Conservation (phyloP, 2,888 invertebrate species). For the Aphidoletes aphidimyza region DNA sequence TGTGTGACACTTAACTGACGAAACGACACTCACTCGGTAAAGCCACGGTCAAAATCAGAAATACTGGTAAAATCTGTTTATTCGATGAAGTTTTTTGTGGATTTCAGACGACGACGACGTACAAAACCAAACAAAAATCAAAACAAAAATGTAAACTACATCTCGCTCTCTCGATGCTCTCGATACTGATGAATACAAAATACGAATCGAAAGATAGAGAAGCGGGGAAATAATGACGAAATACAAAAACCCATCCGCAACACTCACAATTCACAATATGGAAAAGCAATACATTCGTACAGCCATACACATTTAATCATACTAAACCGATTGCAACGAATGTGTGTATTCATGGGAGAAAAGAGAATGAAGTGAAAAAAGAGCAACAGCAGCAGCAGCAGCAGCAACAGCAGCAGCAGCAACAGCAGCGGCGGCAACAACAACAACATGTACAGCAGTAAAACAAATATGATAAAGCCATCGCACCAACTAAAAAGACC, state of each 20-base stretch:
- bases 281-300: background rate
- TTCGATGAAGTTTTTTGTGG: slow-evolving; percentile 17
- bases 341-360: background rate
- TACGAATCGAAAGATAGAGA: background rate
- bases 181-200: no score
- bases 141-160: background rate
- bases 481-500: slow-evolving; percentile 1
- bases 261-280: background rate
- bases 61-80: slow-evolving; percentile 38
- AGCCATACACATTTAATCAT: background rate
- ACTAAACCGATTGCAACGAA: background rate
- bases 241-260: slow-evolving; percentile 14
- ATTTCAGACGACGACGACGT: no score
- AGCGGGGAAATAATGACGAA: slow-evolving; percentile 43
- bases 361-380: background rate
- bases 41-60: background rate
- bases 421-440: background rate
- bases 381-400: background rate
- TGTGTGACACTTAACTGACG: slow-evolving; percentile 19
- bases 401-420: background rate
- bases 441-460: background rate
- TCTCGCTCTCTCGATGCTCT: background rate
- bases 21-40: background rate
- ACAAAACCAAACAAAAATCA: no score
- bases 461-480: slow-evolving; percentile 33